Conservation (phyloP, 2,888 invertebrate species). For the Maniola hyperantus region DNA sequence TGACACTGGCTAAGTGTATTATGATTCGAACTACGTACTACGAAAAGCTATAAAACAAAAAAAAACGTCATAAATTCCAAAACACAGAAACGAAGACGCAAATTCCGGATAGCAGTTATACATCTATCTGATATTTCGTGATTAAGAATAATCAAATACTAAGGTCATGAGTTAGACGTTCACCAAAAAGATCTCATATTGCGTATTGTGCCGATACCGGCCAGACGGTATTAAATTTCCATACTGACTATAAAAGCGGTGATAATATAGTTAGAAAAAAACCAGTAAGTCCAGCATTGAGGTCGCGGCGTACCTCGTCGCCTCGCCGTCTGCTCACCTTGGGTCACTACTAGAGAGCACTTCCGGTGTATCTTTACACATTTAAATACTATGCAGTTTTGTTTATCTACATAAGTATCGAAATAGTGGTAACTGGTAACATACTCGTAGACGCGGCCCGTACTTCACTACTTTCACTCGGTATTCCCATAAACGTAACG, state of each 20-base stretch:
- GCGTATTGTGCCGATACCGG: conserved; percentile 49
- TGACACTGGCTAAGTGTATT: too few species aligned
- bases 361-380: conserved; percentile 56
- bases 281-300: conserved; percentile 67
- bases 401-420: conserved; percentile 46
- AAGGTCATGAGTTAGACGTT: conserved; percentile 14
- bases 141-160: background rate
- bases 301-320: conserved; percentile 66
- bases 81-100: too few species aligned
- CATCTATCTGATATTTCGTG: too few species aligned
- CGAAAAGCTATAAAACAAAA: too few species aligned
- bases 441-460: conserved; percentile 34
- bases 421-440: conserved; percentile 36
- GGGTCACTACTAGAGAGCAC: conserved; percentile 55
- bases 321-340: conserved; percentile 77
- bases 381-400: conserved; percentile 49
- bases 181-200: conserved; percentile 12
- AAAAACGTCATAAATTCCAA: too few species aligned
- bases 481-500: conserved; percentile 48
- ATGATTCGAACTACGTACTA: too few species aligned
- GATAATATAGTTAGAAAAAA: conserved; percentile 64
- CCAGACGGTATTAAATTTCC: conserved; percentile 71
- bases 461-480: conserved; percentile 58
- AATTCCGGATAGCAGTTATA: too few species aligned
- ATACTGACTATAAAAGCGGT: conserved; percentile 60